Conservation (phyloP, 2,797 vertebrate genomes). For the Scolopax rusticola region DNA sequence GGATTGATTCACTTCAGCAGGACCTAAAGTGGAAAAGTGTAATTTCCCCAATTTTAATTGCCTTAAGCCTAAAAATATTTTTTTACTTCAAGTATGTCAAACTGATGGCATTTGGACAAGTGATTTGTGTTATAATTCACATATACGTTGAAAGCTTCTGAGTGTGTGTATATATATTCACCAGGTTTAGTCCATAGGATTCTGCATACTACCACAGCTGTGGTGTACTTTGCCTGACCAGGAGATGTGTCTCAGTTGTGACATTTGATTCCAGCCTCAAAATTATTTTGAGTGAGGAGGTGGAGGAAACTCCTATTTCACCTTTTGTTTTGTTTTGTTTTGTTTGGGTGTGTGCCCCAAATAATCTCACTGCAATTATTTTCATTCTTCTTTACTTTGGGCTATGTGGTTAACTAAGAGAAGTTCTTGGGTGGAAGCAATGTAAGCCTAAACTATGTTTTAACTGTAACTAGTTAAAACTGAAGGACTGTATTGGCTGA, state of each 20-base stretch:
- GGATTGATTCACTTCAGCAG: not conserved
- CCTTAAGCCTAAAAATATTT: not conserved
- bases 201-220: not conserved
- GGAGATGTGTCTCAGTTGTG: not conserved
- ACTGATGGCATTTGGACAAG: not conserved
- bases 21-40: not conserved
- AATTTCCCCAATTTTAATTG: not conserved
- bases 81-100: not conserved
- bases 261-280: not conserved
- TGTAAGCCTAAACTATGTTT: not conserved
- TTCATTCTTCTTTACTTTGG: not conserved
- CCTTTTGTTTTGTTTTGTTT: not conserved
- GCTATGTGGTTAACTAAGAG: not conserved
- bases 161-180: too few relatives aligned
- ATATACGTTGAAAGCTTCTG: not conserved
- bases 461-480: not conserved
- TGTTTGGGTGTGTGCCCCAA: not conserved
- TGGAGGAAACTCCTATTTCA: not conserved
- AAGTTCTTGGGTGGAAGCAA: not conserved
- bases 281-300: not conserved
- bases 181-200: rapidly evolving
- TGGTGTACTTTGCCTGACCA: not conserved
- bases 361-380: not conserved
- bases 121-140: not conserved
- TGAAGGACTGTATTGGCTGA: not conserved